Percentiles rank a stretch among this genome's conserved stretches.
Conservation (phyloP, 2,888 invertebrate genomes). For the Sthenelais limicola region DNA sequence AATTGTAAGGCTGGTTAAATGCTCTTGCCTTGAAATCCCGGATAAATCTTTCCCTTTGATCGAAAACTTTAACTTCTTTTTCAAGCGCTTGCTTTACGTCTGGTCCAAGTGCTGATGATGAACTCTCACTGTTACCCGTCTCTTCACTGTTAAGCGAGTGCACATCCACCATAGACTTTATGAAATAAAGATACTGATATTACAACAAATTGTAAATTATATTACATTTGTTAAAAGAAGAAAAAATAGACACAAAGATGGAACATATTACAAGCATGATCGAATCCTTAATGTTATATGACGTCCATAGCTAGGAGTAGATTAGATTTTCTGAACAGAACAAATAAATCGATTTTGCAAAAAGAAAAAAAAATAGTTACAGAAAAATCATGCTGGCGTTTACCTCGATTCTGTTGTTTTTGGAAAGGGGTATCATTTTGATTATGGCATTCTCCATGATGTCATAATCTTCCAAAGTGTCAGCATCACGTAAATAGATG, state of each 20-base stretch:
- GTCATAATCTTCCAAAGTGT: slow-evolving; percentile 63
- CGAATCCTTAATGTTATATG: too few relatives aligned
- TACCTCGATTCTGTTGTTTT: slow-evolving; percentile 17
- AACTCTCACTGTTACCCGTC: not conserved
- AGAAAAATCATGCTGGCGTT: too few relatives aligned
- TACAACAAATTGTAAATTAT: too few relatives aligned
- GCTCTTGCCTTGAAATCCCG: slow-evolving; percentile 62
- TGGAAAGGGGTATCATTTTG: slow-evolving; percentile 64
- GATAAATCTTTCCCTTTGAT: slow-evolving; percentile 59
- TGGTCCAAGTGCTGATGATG: slow-evolving; percentile 34
- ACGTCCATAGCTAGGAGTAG: too few relatives aligned
- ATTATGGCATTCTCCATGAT: slow-evolving; percentile 63
- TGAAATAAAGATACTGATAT: too few relatives aligned
- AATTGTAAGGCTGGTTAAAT: too few relatives aligned
- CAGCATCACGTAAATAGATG: slow-evolving; percentile 65
- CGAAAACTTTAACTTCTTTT: slow-evolving; percentile 60
- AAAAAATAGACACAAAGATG: too few relatives aligned
- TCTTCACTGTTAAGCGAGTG: not conserved
- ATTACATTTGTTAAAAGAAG: too few relatives aligned
- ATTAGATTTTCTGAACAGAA: too few relatives aligned
- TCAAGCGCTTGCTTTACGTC: slow-evolving; percentile 61
- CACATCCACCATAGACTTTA: slow-evolving; percentile 27
- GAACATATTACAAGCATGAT: too few relatives aligned
- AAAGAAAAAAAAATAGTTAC: too few relatives aligned
- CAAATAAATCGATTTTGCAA: too few relatives aligned